Evolutionary conservation across 2,797 vertebrate species (phyloP).

Genomic region (Tenualosa thibaudeaui): DNA sequence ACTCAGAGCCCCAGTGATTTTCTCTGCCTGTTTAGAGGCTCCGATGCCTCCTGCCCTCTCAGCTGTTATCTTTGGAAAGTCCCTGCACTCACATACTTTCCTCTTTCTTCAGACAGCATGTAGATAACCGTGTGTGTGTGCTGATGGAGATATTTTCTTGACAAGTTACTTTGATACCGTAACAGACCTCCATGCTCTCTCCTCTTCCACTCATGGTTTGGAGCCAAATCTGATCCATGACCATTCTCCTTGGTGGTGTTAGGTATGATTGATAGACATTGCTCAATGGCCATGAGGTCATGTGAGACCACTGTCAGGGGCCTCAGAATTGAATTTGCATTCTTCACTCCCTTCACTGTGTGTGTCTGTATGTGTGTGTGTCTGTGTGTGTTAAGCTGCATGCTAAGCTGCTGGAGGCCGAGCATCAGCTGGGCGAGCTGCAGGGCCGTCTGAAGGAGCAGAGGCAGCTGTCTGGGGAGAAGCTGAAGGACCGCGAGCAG

Average conservation of each 20-base stretch:
- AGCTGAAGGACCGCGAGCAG: constrained; percentile 95
- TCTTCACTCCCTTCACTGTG: background rate
- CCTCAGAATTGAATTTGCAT: background rate
- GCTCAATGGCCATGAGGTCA: background rate
- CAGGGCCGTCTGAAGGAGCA: constrained; percentile 96
- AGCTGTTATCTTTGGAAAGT: constrained; percentile 3
- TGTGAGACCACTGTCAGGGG: no score
- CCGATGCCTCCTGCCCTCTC: background rate
- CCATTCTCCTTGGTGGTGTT: background rate
- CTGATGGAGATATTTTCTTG: background rate
- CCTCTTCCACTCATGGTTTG: background rate
- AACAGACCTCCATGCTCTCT: background rate
- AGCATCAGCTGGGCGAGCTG: constrained; percentile 90
- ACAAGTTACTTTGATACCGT: background rate
- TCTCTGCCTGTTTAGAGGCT: background rate
- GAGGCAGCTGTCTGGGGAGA: constrained; percentile 94
- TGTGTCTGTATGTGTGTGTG: background rate
- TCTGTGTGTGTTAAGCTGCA: constrained; percentile 78
- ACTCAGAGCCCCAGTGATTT: background rate
- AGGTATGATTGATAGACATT: background rate
- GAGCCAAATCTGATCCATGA: background rate
- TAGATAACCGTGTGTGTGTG: background rate
- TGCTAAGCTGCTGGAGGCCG: constrained; percentile 90
- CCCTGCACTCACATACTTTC: background rate
- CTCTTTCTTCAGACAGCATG: background rate